Evolutionary conservation across 2,113 vertebrate species (phyloP).

Genomic region (Varanus salvator): DNA sequence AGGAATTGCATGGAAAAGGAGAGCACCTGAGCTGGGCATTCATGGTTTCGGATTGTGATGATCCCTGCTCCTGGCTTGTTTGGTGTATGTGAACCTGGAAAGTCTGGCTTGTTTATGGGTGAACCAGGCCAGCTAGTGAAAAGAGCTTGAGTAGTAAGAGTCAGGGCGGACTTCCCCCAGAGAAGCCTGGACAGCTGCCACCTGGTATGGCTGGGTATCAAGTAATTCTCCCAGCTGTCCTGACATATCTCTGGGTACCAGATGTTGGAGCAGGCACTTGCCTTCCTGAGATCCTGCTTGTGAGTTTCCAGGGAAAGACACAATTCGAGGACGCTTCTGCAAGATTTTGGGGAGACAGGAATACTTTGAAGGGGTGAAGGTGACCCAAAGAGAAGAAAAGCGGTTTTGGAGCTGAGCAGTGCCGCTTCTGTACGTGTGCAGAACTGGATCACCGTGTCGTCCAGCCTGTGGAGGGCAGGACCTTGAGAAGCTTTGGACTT

Average conservation of each 20-base stretch:
- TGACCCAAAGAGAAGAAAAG: neutral
- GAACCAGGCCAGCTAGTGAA: neutral
- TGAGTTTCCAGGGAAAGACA: neutral
- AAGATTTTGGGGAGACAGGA: neutral
- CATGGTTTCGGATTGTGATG: too few species aligned
- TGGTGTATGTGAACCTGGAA: too few species aligned
- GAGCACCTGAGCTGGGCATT: neutral
- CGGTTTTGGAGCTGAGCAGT: neutral
- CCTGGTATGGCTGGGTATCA: neutral
- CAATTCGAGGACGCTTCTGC: neutral
- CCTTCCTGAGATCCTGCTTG: neutral
- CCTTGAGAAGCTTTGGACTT: too few species aligned
- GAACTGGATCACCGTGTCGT: neutral
- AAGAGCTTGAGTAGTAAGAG: neutral
- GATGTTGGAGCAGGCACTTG: neutral
- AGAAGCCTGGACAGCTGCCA: neutral
- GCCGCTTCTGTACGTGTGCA: too few species aligned
- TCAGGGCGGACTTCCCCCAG: neutral
- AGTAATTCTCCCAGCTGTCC: neutral
- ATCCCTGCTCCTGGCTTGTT: too few species aligned
- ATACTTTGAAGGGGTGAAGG: neutral
- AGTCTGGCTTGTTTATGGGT: too few species aligned
- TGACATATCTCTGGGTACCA: neutral
- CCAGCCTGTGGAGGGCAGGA: neutral
- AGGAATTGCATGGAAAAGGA: neutral